A percentile compares a stretch with the other conserved stretches of the same genome.
Evolutionary conservation across 2,113 vertebrate species (phyloP).

Genomic region (Tor tambroides): DNA sequence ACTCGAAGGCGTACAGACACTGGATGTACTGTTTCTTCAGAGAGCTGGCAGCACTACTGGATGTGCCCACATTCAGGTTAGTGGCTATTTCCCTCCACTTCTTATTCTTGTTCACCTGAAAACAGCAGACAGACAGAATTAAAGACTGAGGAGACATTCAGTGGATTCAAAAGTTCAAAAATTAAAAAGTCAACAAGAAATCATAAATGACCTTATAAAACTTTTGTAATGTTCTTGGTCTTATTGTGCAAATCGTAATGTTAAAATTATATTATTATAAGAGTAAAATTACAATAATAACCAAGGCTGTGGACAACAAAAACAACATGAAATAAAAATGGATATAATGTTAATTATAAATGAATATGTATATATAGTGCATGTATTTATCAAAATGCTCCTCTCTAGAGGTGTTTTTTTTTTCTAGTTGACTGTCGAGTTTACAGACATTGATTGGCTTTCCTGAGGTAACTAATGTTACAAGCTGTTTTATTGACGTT

Average conservation of each 20-base stretch:
- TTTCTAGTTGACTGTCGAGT: too few relatives aligned
- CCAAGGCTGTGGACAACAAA: neutral
- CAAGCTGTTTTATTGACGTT: too few relatives aligned
- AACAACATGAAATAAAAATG: too few relatives aligned
- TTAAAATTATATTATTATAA: too few relatives aligned
- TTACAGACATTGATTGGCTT: too few relatives aligned
- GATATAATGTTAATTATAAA: too few relatives aligned
- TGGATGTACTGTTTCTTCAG: slow-evolving; percentile 99
- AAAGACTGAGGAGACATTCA: neutral
- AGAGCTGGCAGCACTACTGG: slow-evolving; percentile 97
- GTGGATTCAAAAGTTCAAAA: neutral
- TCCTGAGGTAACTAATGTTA: too few relatives aligned
- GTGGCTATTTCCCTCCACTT: slow-evolving; percentile 98
- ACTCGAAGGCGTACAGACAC: slow-evolving; percentile 98
- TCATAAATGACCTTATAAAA: neutral
- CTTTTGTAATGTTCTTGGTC: neutral
- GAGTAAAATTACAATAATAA: too few relatives aligned
- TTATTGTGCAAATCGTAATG: neutral
- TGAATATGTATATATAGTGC: too few relatives aligned
- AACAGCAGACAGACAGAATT: slow-evolving; percentile 32
- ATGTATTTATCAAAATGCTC: too few relatives aligned
- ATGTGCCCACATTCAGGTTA: slow-evolving; percentile 97
- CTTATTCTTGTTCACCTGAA: slow-evolving; percentile 98
- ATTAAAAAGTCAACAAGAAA: neutral
- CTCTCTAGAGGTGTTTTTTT: too few relatives aligned